Conservation (phyloP, 2,888 invertebrate species). For the Blastobasis adustella region DNA sequence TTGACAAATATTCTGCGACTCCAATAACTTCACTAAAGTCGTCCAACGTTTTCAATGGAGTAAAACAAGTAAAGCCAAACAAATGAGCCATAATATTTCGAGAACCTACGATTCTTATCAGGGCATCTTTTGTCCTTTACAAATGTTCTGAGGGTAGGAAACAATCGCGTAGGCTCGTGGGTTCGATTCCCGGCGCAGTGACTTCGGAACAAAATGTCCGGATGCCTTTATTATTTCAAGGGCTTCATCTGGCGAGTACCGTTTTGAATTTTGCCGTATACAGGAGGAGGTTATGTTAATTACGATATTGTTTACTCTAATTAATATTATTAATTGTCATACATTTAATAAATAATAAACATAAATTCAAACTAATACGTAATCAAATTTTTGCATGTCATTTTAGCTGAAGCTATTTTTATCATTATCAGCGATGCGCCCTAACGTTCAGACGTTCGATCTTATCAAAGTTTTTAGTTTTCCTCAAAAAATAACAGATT, state of each 20-base stretch:
- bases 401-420: no score
- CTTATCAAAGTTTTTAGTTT: no score
- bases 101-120: slow-evolving; percentile 51
- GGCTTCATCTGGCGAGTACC: slow-evolving; percentile 50
- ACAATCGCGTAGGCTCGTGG: slow-evolving; percentile 44
- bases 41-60: no score
- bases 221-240: slow-evolving; percentile 60
- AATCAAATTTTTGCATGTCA: no score
- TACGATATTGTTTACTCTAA: slow-evolving; percentile 31
- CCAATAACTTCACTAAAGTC: no score
- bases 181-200: slow-evolving; percentile 35
- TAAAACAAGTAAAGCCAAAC: neutral
- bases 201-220: slow-evolving; percentile 44
- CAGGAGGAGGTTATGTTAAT: slow-evolving; percentile 26
- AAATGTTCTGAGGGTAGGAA: slow-evolving; percentile 47
- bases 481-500: no score
- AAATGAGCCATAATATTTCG: neutral
- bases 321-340: neutral
- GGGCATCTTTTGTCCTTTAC: slow-evolving; percentile 46
- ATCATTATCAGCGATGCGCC: no score
- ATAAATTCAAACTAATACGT: no score
- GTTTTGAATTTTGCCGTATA: slow-evolving; percentile 38
- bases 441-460: no score
- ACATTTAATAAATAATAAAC: no score
- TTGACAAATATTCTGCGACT: no score